These are phyloP conservation scores for Microcaecilia unicolor DNA, from an alignment of 2,797 vertebrate species.

Conservation along the genomic window DNA sequence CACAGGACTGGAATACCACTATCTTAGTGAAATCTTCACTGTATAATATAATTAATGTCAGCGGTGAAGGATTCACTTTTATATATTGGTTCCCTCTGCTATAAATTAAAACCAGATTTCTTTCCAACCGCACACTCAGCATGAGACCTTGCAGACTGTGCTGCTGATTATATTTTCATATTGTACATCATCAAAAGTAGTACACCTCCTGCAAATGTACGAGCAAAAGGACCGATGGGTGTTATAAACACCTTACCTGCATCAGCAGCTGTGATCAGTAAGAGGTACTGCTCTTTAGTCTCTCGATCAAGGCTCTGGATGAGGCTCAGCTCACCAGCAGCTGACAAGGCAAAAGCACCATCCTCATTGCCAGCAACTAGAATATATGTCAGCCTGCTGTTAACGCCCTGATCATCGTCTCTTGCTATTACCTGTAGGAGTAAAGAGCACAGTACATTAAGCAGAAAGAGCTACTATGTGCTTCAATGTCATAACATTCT, in stretches of 20 bases:
- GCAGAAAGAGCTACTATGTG: too few relatives aligned
- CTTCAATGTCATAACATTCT: too few relatives aligned
- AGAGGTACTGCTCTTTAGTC: conserved; percentile 58
- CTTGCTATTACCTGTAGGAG: conserved; percentile 74
- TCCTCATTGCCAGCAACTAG: conserved; percentile 73
- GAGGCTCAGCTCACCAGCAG: conserved; percentile 75
- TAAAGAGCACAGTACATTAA: too few relatives aligned
- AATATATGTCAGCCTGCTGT: conserved; percentile 78
- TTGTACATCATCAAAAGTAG: too few relatives aligned
- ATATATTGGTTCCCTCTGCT: neutral
- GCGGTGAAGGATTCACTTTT: neutral
- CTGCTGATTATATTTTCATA: too few relatives aligned
- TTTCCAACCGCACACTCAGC: neutral
- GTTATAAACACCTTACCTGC: conserved; percentile 73
- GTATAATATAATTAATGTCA: too few relatives aligned
- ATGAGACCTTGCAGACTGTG: too few relatives aligned
- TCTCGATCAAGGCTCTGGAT: conserved; percentile 81
- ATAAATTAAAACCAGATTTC: neutral
- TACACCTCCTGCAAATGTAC: too few relatives aligned
- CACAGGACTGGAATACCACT: too few relatives aligned
- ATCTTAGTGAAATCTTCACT: too few relatives aligned
- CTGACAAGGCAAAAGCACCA: conserved; percentile 72
- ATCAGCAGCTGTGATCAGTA: conserved; percentile 80
- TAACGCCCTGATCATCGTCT: conserved; percentile 82
- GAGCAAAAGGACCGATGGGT: too few relatives aligned